phyloP scores from a whole-genome alignment of 2,888 invertebrate genomes.

The Tachystola acroxantha region DNA sequence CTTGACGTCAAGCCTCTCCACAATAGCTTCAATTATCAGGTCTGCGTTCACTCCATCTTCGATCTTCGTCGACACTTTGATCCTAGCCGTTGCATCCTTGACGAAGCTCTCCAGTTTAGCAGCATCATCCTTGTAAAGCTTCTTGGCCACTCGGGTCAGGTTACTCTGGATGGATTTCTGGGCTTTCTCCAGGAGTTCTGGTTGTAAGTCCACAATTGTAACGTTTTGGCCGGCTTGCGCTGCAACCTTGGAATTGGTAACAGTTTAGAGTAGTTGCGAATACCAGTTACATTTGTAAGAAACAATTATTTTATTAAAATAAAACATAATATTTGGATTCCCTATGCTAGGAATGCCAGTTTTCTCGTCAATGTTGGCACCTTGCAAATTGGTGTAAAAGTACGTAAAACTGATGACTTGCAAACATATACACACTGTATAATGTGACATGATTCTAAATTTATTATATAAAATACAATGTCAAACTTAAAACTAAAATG shows the following conservation, averaged over 20 bases:
- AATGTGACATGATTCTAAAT: too few species aligned
- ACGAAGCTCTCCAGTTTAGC: slow-evolving; percentile 82
- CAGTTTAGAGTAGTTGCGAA: too few species aligned
- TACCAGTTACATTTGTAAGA: too few species aligned
- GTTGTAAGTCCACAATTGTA: slow-evolving; percentile 86
- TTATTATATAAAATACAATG: too few species aligned
- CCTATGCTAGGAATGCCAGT: background rate
- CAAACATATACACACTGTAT: too few species aligned
- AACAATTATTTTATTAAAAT: too few species aligned
- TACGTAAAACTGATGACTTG: too few species aligned
- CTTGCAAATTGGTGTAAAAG: too few species aligned
- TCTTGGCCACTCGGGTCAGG: slow-evolving; percentile 87
- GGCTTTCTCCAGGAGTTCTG: slow-evolving; percentile 85
- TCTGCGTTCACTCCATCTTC: slow-evolving; percentile 82
- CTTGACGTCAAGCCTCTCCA: slow-evolving; percentile 89
- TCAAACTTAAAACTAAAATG: too few species aligned
- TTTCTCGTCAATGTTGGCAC: background rate
- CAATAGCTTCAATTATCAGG: slow-evolving; percentile 91
- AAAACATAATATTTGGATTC: background rate
- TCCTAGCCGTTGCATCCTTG: slow-evolving; percentile 75
- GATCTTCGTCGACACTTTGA: slow-evolving; percentile 77
- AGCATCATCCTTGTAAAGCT: slow-evolving; percentile 83
- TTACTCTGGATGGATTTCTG: slow-evolving; percentile 83
- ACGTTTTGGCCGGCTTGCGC: slow-evolving; percentile 91
- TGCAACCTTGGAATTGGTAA: slow-evolving; percentile 79